Evolutionary conservation across 2,113 vertebrate species (phyloP).

Genomic region (Arenaria interpres): DNA sequence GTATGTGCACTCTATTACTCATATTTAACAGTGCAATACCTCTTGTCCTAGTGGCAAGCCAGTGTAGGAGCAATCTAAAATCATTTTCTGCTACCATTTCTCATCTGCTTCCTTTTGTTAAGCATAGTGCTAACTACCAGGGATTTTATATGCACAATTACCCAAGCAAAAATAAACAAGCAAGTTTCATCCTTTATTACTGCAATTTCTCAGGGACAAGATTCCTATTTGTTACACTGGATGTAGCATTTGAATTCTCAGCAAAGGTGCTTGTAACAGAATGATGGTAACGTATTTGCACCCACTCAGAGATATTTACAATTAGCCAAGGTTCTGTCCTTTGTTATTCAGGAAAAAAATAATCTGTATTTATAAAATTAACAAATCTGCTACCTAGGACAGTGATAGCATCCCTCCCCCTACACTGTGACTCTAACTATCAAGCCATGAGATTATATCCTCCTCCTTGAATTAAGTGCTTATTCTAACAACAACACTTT

Average conservation of each 20-base stretch:
- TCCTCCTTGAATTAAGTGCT: conserved; percentile 11
- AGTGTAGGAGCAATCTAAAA: not conserved
- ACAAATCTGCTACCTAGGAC: not conserved
- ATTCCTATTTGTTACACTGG: not conserved
- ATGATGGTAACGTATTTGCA: not conserved
- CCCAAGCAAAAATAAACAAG: not conserved
- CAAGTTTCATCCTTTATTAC: not conserved
- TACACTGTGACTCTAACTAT: not conserved
- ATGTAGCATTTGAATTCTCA: not conserved
- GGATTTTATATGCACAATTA: not conserved
- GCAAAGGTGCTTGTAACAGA: not conserved
- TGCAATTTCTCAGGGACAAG: not conserved
- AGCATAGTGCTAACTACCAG: not conserved
- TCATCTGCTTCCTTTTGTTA: not conserved
- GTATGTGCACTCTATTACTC: not conserved
- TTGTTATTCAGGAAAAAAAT: not conserved
- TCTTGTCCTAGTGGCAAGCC: not conserved
- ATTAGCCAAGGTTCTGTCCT: not conserved
- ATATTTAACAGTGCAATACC: not conserved
- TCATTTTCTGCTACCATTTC: not conserved
- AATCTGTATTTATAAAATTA: conserved; percentile 32
- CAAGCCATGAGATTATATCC: not conserved
- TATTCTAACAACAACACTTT: conserved; percentile 49
- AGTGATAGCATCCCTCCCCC: not conserved
- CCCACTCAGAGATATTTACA: not conserved